Evolutionary conservation across 2,113 vertebrate genomes (phyloP).

Genomic region (Herpailurus yagouaroundi): DNA sequence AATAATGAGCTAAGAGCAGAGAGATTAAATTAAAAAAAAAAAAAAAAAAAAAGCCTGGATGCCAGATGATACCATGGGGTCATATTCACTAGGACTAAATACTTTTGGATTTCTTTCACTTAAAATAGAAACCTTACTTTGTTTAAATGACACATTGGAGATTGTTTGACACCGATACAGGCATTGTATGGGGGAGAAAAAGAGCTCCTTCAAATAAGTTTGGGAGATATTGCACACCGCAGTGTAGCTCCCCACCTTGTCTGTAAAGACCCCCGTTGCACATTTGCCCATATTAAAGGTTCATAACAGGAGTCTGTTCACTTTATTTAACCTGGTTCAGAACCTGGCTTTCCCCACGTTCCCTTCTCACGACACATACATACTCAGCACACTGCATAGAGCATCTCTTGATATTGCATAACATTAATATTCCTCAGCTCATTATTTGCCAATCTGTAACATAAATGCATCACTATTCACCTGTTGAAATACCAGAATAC

Average conservation of each 20-base stretch:
- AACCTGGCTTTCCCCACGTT: neutral
- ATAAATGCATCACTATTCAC: neutral
- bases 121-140: neutral
- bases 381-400: neutral
- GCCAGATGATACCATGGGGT: neutral
- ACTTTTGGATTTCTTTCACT: neutral
- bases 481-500: neutral
- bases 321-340: neutral
- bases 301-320: neutral
- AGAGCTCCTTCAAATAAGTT: neutral
- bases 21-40: neutral
- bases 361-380: neutral
- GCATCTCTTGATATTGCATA: neutral
- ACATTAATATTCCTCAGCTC: neutral
- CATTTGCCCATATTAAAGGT: neutral
- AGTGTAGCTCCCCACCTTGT: neutral
- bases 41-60: neutral
- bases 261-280: neutral
- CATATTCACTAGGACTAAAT: neutral
- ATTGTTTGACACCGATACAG: neutral
- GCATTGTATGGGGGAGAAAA: neutral
- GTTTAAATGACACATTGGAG: neutral
- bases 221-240: neutral
- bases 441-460: neutral
- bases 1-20: neutral